Conservation (phyloP, 2,113 vertebrate genomes). For the Heterocephalus glaber region DNA sequence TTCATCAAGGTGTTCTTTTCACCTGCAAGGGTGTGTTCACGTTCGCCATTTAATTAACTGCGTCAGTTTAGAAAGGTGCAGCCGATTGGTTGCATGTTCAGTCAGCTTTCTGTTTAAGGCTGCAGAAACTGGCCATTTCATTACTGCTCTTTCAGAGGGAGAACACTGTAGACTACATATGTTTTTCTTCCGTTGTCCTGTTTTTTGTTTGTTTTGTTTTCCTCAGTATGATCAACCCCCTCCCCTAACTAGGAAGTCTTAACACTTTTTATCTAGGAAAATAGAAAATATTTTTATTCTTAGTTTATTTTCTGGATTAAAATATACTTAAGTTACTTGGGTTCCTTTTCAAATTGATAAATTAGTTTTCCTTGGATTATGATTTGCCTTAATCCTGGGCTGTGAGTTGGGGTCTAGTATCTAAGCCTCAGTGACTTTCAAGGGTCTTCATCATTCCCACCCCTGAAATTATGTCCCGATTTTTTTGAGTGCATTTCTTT, state of each 20-base stretch:
- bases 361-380: slow-evolving; percentile 13
- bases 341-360: slow-evolving; percentile 1
- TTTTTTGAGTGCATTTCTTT: neutral
- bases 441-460: neutral
- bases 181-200: neutral
- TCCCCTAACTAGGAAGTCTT: neutral
- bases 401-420: neutral
- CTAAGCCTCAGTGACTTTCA: neutral
- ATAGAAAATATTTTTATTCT: neutral
- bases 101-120: neutral
- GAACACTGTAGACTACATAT: neutral
- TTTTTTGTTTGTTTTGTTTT: neutral
- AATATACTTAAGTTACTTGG: slow-evolving; percentile 4
- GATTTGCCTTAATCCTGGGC: slow-evolving; percentile 16
- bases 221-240: neutral
- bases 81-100: neutral
- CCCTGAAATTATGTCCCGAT: neutral
- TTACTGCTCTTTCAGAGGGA: neutral
- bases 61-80: neutral
- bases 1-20: slow-evolving; percentile 2
- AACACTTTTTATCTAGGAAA: neutral
- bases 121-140: neutral
- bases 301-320: slow-evolving; percentile 41
- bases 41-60: neutral
- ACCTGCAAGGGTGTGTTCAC: neutral